These are phyloP conservation scores for Sparidentex hasta DNA, from an alignment of 2,797 vertebrate genomes.

Conservation along the genomic window DNA sequence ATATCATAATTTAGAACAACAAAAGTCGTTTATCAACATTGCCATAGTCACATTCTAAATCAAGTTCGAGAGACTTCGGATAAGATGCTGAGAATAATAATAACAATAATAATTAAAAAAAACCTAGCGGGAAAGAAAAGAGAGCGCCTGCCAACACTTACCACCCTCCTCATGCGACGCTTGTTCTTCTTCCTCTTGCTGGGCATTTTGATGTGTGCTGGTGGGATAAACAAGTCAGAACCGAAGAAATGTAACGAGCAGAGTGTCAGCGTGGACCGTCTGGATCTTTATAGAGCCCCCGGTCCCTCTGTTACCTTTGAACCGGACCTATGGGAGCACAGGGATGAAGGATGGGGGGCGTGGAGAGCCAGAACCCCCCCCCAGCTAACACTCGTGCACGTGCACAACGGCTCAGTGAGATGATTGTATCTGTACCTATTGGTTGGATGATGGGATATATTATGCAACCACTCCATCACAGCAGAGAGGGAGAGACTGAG, in stretches of 20 bases:
- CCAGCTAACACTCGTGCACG: constrained; percentile 37
- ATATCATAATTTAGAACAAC: background rate
- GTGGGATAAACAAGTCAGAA: background rate
- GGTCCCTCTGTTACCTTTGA: constrained; percentile 60
- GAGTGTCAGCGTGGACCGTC: constrained; percentile 21
- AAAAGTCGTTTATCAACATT: background rate
- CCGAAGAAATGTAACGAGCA: constrained; percentile 32
- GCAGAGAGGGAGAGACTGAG: constrained; percentile 22
- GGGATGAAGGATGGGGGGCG: constrained; percentile 65
- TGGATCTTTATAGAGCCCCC: constrained; percentile 75
- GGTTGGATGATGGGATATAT: constrained; percentile 33
- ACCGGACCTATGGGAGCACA: constrained; percentile 64
- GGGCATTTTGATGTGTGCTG: constrained; percentile 77
- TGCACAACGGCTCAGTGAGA: constrained; percentile 31
- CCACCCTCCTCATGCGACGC: constrained; percentile 83
- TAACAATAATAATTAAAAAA: background rate
- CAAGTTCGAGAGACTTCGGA: background rate
- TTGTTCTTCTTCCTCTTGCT: constrained; percentile 87
- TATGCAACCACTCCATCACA: constrained; percentile 65
- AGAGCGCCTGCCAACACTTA: constrained; percentile 67
- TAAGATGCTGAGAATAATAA: background rate
- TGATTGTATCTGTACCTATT: constrained; percentile 35
- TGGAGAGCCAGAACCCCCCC: constrained; percentile 22
- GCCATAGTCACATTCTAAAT: background rate
- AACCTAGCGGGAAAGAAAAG: background rate